These are phyloP conservation scores for Lasiurus cinereus DNA, from an alignment of 2,113 vertebrate species.

Conservation along the genomic window DNA sequence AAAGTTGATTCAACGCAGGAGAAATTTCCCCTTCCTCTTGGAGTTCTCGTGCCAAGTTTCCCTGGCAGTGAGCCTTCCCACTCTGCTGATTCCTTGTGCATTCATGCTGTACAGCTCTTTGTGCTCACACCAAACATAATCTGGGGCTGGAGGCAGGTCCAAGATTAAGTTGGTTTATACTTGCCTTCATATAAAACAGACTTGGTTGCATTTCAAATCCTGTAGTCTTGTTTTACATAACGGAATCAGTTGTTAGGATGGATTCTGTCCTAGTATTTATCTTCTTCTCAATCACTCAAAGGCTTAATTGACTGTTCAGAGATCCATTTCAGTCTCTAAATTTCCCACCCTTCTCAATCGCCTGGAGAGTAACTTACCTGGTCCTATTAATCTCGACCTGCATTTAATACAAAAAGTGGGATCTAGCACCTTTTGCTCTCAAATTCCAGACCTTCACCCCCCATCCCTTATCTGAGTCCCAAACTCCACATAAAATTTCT, in stretches of 20 bases:
- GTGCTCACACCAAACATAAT: conserved; percentile 75
- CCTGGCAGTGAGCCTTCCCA: conserved; percentile 73
- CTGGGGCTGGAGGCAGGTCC: conserved; percentile 77
- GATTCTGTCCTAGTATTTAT: conserved; percentile 74
- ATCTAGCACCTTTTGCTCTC: conserved; percentile 67
- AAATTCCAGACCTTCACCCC: conserved; percentile 60
- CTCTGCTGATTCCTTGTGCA: conserved; percentile 73
- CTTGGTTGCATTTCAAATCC: conserved; percentile 75
- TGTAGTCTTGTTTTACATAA: conserved; percentile 80
- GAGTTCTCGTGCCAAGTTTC: conserved; percentile 70
- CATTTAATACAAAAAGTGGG: conserved; percentile 53
- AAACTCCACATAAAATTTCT: conserved; percentile 62
- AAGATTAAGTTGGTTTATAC: conserved; percentile 80
- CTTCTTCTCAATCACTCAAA: conserved; percentile 69
- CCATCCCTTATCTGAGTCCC: background rate
- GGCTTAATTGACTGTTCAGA: conserved; percentile 72
- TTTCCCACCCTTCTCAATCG: conserved; percentile 83
- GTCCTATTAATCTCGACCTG: conserved; percentile 77
- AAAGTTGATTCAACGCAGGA: conserved; percentile 76
- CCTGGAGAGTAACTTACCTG: conserved; percentile 67
- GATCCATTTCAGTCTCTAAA: conserved; percentile 76
- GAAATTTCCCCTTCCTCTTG: conserved; percentile 81
- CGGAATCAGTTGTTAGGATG: conserved; percentile 60
- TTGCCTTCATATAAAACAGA: conserved; percentile 74
- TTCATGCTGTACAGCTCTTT: conserved; percentile 75